These are phyloP conservation scores for Ciconia nigra DNA, from an alignment of 2,797 vertebrate species.

Conservation along the genomic window DNA sequence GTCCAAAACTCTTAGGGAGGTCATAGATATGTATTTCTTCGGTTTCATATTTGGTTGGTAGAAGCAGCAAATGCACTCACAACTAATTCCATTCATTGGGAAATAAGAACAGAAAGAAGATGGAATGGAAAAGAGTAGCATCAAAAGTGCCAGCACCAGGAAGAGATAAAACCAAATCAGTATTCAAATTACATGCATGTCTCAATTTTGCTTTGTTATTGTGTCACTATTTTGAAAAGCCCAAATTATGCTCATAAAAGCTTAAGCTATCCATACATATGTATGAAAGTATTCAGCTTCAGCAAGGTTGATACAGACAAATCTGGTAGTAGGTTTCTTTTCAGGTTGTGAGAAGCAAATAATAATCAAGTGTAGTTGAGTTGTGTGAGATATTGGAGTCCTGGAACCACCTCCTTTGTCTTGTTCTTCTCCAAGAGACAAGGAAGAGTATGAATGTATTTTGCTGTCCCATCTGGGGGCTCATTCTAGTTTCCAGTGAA, in stretches of 20 bases:
- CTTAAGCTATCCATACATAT: conserved; percentile 75
- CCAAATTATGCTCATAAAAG: conserved; percentile 79
- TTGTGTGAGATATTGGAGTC: conserved; percentile 20
- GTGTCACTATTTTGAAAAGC: conserved; percentile 81
- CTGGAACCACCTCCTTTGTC: conserved; percentile 34
- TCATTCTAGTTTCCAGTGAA: not conserved
- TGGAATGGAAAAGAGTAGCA: conserved; percentile 57
- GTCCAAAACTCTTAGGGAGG: not conserved
- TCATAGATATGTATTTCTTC: not conserved
- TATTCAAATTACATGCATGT: conserved; percentile 71
- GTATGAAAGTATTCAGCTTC: conserved; percentile 72
- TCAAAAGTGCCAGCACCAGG: conserved; percentile 62
- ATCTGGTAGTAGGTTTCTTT: conserved; percentile 59
- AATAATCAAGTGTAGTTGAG: conserved; percentile 63
- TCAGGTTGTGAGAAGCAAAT: conserved; percentile 55
- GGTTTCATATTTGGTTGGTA: not conserved
- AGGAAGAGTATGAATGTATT: not conserved
- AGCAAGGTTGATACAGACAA: conserved; percentile 60
- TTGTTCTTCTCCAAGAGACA: conserved; percentile 5
- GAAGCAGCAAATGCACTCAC: not conserved
- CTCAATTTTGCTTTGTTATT: conserved; percentile 79
- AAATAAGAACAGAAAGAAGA: conserved; percentile 51
- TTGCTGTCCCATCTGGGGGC: not conserved
- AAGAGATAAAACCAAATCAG: conserved; percentile 68
- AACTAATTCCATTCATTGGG: conserved; percentile 21